Evolutionary conservation across 2,797 vertebrate genomes (phyloP), one percentile per base, ranked within the genome.

Genomic region (Chaetodon trifasciatus): DNA sequence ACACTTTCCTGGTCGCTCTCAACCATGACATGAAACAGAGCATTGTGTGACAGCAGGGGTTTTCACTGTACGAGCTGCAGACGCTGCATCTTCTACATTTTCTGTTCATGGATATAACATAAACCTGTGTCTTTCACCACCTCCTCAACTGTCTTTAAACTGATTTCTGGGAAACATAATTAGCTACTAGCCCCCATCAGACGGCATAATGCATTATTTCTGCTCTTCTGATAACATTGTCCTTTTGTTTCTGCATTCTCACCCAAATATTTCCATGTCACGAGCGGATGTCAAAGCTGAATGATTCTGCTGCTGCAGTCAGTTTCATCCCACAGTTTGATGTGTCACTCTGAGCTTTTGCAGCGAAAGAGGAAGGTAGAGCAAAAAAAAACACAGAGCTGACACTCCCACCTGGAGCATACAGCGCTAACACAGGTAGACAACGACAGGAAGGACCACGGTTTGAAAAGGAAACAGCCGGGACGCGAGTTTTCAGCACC

Each of bases 1-100:
- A 86, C 70, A 70, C 61, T 90, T 85, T 74, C 61, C 74, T 70
- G 74, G 63, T 79, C 9, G 35, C 82, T 74, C 78, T 89, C 86
- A 88, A 85, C 86, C 86, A 57, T 87, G 81, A 88, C 80, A 86
- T 86, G 78, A 91, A 92, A 84, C 81, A 82, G 88, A 83, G 73
- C 84, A 78, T 69, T 49, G 67, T 61, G 74, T 77, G 86, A 79
- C 89, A 88, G 90, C 74, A 70, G 82, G 86, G 76, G 68, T 82
- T 66, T 61, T 37, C 85, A 74, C 73, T 47, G 2, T 52, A 67
- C 24, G 16, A 62, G 42, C 68, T 39, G 55, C 46, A 79, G 76
- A 70, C 75, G 42, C 42, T 71, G 37, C 32, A 68, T 63, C 46
- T 73, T 85, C 75, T 39, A 44, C 49, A 78, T 68, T 64, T 56